phyloP scores from a whole-genome alignment of 2,797 vertebrate genomes.

The Philypnodon macrostomus region DNA sequence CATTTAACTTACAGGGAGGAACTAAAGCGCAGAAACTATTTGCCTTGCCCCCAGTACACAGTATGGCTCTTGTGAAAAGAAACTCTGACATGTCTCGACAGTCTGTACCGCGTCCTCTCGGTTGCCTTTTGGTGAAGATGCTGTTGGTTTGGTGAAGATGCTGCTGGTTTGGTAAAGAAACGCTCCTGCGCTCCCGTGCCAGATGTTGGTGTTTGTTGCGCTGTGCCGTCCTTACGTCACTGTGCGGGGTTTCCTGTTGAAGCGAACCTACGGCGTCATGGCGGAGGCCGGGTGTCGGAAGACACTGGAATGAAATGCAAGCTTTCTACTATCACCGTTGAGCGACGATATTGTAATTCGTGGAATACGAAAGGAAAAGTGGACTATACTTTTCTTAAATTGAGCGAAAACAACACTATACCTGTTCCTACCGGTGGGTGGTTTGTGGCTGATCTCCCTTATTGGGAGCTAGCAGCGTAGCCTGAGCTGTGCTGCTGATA shows the following conservation, averaged over 20 bases:
- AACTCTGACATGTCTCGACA: no score
- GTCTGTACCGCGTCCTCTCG: no score
- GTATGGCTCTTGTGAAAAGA: no score
- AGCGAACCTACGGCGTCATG: constrained; percentile 81
- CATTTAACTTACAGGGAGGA: no score
- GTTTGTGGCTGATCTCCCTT: constrained; percentile 61
- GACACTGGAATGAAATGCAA: constrained; percentile 72
- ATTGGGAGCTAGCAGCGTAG: constrained; percentile 67
- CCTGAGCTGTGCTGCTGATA: constrained; percentile 52
- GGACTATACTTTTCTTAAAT: constrained; percentile 24
- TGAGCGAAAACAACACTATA: constrained; percentile 27
- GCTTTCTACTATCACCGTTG: constrained; percentile 46
- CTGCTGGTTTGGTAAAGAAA: no score
- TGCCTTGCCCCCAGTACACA: no score
- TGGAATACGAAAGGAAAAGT: constrained; percentile 16
- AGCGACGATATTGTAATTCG: constrained; percentile 36
- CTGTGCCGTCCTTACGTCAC: constrained; percentile 73
- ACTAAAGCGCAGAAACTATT: no score
- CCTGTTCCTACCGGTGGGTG: constrained; percentile 38
- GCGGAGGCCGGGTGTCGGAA: constrained; percentile 79
- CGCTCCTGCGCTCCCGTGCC: constrained; percentile 9
- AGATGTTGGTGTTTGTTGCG: constrained; percentile 36
- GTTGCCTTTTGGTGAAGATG: no score
- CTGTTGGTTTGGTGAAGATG: no score
- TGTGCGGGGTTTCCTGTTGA: constrained; percentile 79